Conservation (phyloP, 2,113 vertebrate genomes). For the Phyllostomus hastatus region DNA sequence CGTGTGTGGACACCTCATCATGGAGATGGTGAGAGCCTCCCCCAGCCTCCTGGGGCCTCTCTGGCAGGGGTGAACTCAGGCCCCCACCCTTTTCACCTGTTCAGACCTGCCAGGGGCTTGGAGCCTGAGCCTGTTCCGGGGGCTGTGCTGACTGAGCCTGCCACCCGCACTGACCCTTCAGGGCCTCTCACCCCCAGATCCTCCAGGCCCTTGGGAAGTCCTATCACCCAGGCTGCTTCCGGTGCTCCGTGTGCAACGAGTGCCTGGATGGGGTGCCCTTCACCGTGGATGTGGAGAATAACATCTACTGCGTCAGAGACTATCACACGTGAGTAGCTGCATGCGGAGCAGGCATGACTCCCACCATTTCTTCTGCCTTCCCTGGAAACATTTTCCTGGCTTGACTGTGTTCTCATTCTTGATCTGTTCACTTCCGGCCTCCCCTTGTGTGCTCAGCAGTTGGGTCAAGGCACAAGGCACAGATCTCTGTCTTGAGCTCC, state of each 20-base stretch:
- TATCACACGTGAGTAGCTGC: slow-evolving; percentile 93
- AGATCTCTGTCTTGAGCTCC: not conserved
- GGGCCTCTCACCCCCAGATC: slow-evolving; percentile 84
- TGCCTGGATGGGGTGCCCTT: slow-evolving; percentile 98
- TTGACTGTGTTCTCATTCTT: not conserved
- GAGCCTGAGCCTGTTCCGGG: not conserved
- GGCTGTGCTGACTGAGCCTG: not conserved
- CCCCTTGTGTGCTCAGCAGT: not conserved
- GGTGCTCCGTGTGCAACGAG: slow-evolving; percentile 96
- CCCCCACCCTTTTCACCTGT: not conserved
- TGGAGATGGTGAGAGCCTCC: slow-evolving; percentile 96
- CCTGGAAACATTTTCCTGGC: not conserved
- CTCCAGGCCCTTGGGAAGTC: slow-evolving; percentile 98
- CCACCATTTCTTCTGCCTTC: accelerated
- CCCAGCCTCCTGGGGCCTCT: not conserved
- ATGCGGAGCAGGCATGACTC: accelerated
- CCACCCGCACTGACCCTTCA: slow-evolving; percentile 39
- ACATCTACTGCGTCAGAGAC: slow-evolving; percentile 99
- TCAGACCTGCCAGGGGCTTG: slow-evolving; percentile 25
- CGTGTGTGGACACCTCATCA: slow-evolving; percentile 98
- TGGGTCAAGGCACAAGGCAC: not conserved
- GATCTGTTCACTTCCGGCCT: not conserved
- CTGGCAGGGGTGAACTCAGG: not conserved
- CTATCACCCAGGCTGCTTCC: slow-evolving; percentile 98
- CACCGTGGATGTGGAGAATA: slow-evolving; percentile 96